Evolutionary conservation across 2,888 invertebrate genomes (phyloP).

Genomic region (Phymatocera aterrima): DNA sequence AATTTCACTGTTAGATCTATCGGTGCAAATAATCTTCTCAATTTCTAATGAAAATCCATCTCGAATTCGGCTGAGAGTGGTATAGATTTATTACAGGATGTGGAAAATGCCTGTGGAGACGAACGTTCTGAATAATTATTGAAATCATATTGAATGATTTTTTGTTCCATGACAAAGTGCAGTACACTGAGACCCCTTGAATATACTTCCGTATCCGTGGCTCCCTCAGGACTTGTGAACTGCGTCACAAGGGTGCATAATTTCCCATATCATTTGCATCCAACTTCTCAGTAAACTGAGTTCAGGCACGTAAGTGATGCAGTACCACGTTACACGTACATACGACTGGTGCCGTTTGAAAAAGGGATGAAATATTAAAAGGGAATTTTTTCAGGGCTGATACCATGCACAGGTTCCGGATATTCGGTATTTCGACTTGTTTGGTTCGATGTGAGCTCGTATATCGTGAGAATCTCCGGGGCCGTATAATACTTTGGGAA

Average conservation of each 20-base stretch:
- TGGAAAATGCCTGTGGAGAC: neutral
- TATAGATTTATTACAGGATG: too few species aligned
- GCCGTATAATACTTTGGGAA: neutral
- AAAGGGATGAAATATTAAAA: neutral
- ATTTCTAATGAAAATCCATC: too few species aligned
- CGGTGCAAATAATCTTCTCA: too few species aligned
- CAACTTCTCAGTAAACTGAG: slow-evolving; percentile 17
- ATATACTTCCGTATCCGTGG: neutral
- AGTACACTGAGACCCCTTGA: slow-evolving; percentile 1
- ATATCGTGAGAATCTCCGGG: neutral
- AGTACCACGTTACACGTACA: too few species aligned
- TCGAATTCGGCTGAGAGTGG: too few species aligned
- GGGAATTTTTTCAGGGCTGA: neutral
- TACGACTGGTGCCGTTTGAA: neutral
- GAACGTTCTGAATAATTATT: neutral
- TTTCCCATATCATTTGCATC: slow-evolving; percentile 33
- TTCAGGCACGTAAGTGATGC: slow-evolving; percentile 20
- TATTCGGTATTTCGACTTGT: neutral
- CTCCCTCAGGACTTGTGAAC: slow-evolving; percentile 31
- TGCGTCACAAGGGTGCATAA: slow-evolving; percentile 33
- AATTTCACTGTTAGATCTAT: neutral
- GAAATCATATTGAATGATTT: neutral
- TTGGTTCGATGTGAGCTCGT: neutral
- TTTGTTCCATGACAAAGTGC: neutral
- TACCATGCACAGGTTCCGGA: neutral